These are phyloP conservation scores for Heterochromis multidens DNA, from an alignment of 2,113 vertebrate genomes.

Conservation along the genomic window DNA sequence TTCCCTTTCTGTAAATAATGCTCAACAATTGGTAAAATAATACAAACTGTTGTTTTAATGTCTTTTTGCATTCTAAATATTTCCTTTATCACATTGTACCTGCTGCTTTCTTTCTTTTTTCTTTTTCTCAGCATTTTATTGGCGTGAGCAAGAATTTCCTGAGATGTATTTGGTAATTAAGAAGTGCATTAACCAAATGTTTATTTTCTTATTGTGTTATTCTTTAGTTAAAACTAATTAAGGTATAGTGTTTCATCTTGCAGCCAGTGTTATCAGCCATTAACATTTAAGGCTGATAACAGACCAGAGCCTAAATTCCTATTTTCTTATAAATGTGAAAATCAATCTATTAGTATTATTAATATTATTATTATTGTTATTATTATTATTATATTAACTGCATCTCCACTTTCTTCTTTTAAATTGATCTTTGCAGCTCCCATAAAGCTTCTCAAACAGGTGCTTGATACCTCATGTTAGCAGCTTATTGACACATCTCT, in stretches of 20 bases:
- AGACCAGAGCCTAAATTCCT: neutral
- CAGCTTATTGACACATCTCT: neutral
- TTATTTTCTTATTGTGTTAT: neutral
- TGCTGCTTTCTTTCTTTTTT: neutral
- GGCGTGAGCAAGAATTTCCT: neutral
- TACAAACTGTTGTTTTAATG: neutral
- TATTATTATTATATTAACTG: too few relatives aligned
- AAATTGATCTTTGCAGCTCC: neutral
- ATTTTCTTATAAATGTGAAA: neutral
- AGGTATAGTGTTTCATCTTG: neutral
- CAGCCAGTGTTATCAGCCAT: neutral
- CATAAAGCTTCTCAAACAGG: too few relatives aligned
- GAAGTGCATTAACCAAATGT: neutral
- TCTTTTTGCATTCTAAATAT: neutral
- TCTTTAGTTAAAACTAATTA: neutral
- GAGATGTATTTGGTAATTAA: neutral
- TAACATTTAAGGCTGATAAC: too few relatives aligned
- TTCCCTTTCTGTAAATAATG: neutral
- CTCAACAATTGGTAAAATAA: neutral
- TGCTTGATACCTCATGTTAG: neutral
- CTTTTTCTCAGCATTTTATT: neutral
- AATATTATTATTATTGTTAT: too few relatives aligned
- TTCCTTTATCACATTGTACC: neutral
- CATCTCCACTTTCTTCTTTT: neutral
- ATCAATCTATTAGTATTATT: neutral